Evolutionary conservation across 2,797 vertebrate genomes (phyloP).

Genomic region (Epinephelus awoara): DNA sequence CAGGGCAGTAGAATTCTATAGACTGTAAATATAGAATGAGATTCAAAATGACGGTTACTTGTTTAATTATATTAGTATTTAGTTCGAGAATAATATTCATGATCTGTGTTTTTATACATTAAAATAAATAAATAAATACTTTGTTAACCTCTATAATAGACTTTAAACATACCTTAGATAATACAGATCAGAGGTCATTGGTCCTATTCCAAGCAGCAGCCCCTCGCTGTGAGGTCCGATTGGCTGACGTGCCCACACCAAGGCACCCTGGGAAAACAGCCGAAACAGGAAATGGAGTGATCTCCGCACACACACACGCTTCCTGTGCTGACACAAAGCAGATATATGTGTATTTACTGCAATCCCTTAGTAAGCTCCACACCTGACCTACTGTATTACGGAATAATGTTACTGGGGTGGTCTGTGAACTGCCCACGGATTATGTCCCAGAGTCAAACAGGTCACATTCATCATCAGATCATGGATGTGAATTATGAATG

Average conservation of each 20-base stretch:
- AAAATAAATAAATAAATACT: too few species aligned
- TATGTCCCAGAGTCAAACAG: constrained; percentile 4
- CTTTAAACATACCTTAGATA: constrained; percentile 7
- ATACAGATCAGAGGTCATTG: constrained; percentile 27
- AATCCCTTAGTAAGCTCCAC: constrained; percentile 5
- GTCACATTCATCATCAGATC: not conserved
- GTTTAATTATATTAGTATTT: not conserved
- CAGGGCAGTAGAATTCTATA: not conserved
- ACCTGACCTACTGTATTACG: constrained; percentile 7
- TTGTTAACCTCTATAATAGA: not conserved
- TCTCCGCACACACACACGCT: constrained; percentile 57
- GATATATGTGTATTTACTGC: constrained; percentile 64
- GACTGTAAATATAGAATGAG: not conserved
- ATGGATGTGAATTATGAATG: not conserved
- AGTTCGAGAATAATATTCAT: not conserved
- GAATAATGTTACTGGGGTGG: constrained; percentile 11
- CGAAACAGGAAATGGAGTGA: constrained; percentile 79
- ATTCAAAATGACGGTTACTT: not conserved
- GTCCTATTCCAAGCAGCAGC: constrained; percentile 11
- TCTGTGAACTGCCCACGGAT: constrained; percentile 8
- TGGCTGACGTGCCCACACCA: constrained; percentile 42
- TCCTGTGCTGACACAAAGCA: constrained; percentile 66
- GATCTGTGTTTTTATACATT: not conserved
- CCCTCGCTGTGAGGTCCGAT: constrained; percentile 41
- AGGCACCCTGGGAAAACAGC: constrained; percentile 64